Base-by-base conservation (phyloP, 2,797 vertebrate genomes). In the Anguilla marmorata region DNA sequence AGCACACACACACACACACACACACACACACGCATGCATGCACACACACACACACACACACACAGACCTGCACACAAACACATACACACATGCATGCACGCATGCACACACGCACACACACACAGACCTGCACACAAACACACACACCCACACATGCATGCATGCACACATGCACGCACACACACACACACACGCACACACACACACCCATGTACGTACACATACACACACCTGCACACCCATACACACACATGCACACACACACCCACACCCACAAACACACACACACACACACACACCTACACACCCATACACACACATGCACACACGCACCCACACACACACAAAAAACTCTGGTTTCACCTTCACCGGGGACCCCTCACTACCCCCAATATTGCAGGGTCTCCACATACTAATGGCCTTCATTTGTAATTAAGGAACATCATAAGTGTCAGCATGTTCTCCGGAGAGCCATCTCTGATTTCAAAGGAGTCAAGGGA, bases 361-460 rank as follows among this genome's bases (percentile, higher is more conserved):
- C 74, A 79, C 74, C 74, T 79, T 79, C 74, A 79, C 33, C 19
- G 19, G 33, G 37, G 33, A 41, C 74, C 74, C 74, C 79, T 2
- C 79, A 24, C 41, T 50, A 19, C 16, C 79, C 45, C 41, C 79
- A 37, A 82, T 48, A 50, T 50, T 4, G 19, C 45, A 24, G 41
- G 79, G 45, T n/a, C 21, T 50, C 19, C 41, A n/a, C 79, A 82
- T 24, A 24, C 79, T 82, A 82, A 82, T 82, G 45, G 41, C 45
- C 45, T 45, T 82, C 79, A 82, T 82, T 82, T 24, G 79, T 50
- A 50, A 48, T 82, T 82, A 48, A 48, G 41, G 79, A 45, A 48
- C 79, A 82, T 82, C 79, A 82, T 82, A 82, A 82, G 41, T 82
- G 79, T 50, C 79, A 50, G 79, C 19, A 24, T 50, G 41, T 82